Evolutionary conservation across 2,797 vertebrate genomes (phyloP).

Genomic region (Crax fasciolata): DNA sequence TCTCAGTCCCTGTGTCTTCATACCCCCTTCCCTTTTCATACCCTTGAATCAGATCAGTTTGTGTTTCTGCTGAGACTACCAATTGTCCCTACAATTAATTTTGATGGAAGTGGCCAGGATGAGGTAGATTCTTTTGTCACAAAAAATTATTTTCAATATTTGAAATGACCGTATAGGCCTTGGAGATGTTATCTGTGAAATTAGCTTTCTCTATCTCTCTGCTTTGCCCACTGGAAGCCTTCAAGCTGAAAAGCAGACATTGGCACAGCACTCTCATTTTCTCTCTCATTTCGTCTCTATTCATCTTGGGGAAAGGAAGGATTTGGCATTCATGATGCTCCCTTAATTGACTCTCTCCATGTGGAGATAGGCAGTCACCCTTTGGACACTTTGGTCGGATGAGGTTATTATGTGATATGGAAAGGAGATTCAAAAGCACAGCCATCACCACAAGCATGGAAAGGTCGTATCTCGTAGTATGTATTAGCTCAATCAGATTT

Average conservation of each 20-base stretch:
- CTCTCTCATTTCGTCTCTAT: conserved; percentile 52
- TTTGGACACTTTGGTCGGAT: conserved; percentile 45
- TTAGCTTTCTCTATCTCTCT: conserved; percentile 47
- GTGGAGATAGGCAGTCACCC: conserved; percentile 20
- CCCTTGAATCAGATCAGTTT: neutral
- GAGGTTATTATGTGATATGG: conserved; percentile 4
- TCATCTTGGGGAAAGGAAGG: conserved; percentile 37
- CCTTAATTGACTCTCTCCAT: conserved; percentile 49
- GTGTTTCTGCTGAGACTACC: neutral
- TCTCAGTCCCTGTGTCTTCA: neutral
- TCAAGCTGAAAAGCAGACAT: conserved; percentile 44
- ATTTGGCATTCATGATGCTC: conserved; percentile 40
- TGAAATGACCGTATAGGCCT: conserved; percentile 41
- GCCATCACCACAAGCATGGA: neutral
- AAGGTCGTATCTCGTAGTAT: neutral
- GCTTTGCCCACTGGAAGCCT: conserved; percentile 19
- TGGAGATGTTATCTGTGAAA: conserved; percentile 63
- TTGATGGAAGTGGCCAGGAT: neutral
- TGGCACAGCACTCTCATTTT: conserved; percentile 9
- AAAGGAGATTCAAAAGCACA: conserved; percentile 23
- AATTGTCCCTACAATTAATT: neutral
- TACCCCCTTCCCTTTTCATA: neutral
- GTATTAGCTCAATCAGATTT: neutral
- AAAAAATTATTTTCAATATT: conserved; percentile 43
- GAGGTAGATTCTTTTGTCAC: conserved; percentile 10